phyloP scores from a whole-genome alignment of 2,888 invertebrate species.

The Ichneumoninae sp. region DNA sequence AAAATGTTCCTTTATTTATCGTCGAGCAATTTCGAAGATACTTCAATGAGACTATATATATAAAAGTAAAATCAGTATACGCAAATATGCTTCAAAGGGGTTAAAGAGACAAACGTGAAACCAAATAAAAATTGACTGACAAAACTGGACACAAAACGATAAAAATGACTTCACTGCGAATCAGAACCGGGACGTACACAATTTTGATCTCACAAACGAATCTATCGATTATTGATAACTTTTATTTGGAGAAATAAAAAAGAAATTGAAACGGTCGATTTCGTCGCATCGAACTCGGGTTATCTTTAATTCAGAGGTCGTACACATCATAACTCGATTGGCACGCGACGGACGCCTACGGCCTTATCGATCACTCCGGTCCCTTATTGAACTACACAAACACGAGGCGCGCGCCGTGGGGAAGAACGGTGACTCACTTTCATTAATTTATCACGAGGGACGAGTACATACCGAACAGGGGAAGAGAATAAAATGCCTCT shows the following conservation, averaged over 20 bases:
- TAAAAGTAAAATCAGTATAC: neutral
- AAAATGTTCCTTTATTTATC: neutral
- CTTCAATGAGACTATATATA: neutral
- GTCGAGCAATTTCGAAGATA: neutral
- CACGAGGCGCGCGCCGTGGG: neutral
- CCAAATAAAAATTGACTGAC: neutral
- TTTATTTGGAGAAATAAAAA: neutral
- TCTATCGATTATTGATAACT: neutral
- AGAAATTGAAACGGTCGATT: neutral
- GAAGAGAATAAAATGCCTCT: conserved; percentile 16
- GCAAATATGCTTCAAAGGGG: neutral
- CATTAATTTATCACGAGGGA: neutral
- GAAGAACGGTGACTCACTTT: neutral
- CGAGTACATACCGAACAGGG: neutral
- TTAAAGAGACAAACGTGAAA: neutral
- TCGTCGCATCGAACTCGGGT: neutral
- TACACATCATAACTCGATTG: neutral
- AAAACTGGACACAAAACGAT: neutral
- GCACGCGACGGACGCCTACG: conserved; percentile 7
- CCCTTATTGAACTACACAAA: conserved; percentile 23
- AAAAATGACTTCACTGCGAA: neutral
- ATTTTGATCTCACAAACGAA: neutral
- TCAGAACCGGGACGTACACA: neutral
- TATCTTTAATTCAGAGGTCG: neutral
- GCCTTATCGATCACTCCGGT: conserved; percentile 4